These are phyloP conservation scores for Sitodiplosis mosellana DNA, from an alignment of 1,140 invertebrate genomes.

Conservation along the genomic window DNA sequence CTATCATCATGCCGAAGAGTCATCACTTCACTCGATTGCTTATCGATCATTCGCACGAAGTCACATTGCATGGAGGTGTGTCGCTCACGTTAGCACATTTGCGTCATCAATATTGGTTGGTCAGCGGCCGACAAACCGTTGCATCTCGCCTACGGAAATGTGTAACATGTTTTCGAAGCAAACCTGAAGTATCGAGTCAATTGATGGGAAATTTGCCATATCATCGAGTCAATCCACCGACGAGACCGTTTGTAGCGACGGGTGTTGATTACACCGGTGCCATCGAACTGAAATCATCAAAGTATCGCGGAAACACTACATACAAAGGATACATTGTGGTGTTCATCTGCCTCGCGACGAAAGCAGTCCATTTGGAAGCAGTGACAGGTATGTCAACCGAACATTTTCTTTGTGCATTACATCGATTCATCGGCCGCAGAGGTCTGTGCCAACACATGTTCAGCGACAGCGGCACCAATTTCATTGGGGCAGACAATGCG, in stretches of 20 bases:
- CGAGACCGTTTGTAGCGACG: slow-evolving; percentile 12
- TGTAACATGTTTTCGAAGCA: not conserved
- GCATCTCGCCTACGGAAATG: not conserved
- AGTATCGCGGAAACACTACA: slow-evolving; percentile 5
- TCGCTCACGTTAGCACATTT: slow-evolving; percentile 7
- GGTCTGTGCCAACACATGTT: slow-evolving; percentile 7
- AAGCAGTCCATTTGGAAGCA: slow-evolving; percentile 19
- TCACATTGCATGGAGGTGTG: slow-evolving; percentile 6
- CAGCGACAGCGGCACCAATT: slow-evolving; percentile 13
- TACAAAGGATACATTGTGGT: slow-evolving; percentile 21
- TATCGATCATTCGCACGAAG: slow-evolving; percentile 3
- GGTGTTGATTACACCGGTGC: slow-evolving; percentile 19
- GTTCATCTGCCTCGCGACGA: slow-evolving; percentile 19
- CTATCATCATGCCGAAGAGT: slow-evolving; percentile 5
- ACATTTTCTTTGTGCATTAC: slow-evolving; percentile 19
- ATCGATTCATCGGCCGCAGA: slow-evolving; percentile 18
- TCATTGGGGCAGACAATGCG: slow-evolving; percentile 8
- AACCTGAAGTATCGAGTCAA: not conserved
- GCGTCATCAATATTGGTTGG: slow-evolving; percentile 11
- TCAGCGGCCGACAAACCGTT: slow-evolving; percentile 7
- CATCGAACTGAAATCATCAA: slow-evolving; percentile 6
- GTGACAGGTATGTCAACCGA: slow-evolving; percentile 16
- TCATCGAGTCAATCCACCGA: slow-evolving; percentile 9
- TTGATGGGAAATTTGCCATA: not conserved
- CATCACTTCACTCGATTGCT: slow-evolving; percentile 2